These are phyloP conservation scores for Eurypyga helias DNA, from an alignment of 2,113 vertebrate species.

Conservation along the genomic window DNA sequence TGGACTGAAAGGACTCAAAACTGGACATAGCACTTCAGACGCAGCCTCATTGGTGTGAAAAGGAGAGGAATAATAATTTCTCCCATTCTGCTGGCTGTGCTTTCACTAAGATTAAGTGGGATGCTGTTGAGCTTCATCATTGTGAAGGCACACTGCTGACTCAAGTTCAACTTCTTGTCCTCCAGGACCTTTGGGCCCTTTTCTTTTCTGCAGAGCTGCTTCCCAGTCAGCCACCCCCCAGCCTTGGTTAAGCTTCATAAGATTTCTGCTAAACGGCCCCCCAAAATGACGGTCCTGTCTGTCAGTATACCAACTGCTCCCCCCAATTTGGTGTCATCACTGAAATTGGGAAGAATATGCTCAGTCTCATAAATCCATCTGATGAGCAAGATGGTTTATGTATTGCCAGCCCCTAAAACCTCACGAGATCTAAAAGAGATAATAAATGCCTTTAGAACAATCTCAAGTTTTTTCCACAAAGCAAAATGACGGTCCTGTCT, in stretches of 20 bases:
- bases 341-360: not conserved
- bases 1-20: not conserved
- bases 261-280: too few relatives aligned
- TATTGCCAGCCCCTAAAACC: not conserved
- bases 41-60: not conserved
- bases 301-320: not conserved
- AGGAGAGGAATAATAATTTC: not conserved
- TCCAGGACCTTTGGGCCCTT: not conserved
- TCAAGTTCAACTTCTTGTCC: not conserved
- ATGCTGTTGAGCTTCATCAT: rapidly evolving
- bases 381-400: not conserved
- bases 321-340: not conserved
- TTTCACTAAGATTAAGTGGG: not conserved
- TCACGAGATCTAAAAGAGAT: not conserved
- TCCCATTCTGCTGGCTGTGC: not conserved
- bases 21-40: not conserved
- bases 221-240: not conserved
- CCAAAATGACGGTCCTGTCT: not conserved
- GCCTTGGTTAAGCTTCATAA: not conserved
- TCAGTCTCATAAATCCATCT: not conserved
- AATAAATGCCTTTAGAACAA: not conserved
- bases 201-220: not conserved
- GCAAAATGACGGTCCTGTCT: not conserved
- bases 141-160: not conserved
- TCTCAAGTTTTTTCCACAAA: not conserved